phyloP scores from a whole-genome alignment of 2,797 vertebrate genomes.

The Huso huso region DNA sequence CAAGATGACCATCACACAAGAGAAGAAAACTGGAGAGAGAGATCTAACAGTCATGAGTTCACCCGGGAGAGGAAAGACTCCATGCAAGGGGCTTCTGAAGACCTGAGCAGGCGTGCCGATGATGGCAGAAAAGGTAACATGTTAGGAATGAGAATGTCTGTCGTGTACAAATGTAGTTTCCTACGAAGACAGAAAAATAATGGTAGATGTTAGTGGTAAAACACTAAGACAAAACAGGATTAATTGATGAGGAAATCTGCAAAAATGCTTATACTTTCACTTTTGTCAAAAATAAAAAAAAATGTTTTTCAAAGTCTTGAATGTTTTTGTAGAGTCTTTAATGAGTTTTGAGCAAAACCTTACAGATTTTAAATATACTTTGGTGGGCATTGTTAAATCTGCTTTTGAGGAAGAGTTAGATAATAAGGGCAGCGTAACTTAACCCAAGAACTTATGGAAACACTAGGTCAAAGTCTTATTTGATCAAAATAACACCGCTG shows the following conservation, averaged over 20 bases:
- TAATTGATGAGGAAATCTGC: slow-evolving; percentile 19
- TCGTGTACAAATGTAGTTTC: background rate
- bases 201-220: background rate
- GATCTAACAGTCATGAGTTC: slow-evolving; percentile 33
- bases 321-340: too few relatives aligned
- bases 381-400: too few relatives aligned
- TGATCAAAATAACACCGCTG: too few relatives aligned
- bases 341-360: too few relatives aligned
- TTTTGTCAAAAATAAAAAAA: slow-evolving; percentile 8
- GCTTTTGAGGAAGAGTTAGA: too few relatives aligned
- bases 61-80: slow-evolving; percentile 55
- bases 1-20: slow-evolving; percentile 48
- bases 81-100: slow-evolving; percentile 45
- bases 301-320: too few relatives aligned
- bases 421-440: too few relatives aligned
- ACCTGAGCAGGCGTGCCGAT: slow-evolving; percentile 28
- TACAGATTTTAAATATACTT: too few relatives aligned
- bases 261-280: slow-evolving; percentile 1
- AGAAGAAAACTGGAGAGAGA: slow-evolving; percentile 68
- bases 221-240: background rate
- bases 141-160: slow-evolving; percentile 36
- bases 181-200: background rate
- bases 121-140: slow-evolving; percentile 34
- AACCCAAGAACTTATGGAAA: too few relatives aligned
- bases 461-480: too few relatives aligned